phyloP scores from a whole-genome alignment of 2,888 invertebrate genomes.

The Hemistola chrysoprasaria region DNA sequence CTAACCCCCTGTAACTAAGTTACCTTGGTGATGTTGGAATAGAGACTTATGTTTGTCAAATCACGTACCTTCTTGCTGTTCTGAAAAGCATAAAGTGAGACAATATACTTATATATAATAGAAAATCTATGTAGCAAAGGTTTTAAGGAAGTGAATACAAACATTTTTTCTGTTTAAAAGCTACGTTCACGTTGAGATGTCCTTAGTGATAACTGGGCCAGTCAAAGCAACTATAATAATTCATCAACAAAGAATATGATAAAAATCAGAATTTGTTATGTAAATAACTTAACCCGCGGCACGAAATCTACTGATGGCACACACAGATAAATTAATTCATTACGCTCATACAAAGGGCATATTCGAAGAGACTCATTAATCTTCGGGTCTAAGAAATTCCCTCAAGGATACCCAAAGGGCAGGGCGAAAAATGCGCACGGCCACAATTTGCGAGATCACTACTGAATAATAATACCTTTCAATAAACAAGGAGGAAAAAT shows the following conservation, averaged over 20 bases:
- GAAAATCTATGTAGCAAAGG: too few species aligned
- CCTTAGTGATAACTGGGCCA: too few species aligned
- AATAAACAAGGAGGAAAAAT: conserved; percentile 29
- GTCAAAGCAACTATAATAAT: conserved; percentile 20
- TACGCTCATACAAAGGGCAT: conserved; percentile 40
- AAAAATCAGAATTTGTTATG: conserved; percentile 26
- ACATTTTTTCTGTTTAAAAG: too few species aligned
- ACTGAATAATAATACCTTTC: conserved; percentile 30
- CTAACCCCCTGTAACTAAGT: too few species aligned
- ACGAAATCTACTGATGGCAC: conserved; percentile 26
- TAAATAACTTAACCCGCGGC: conserved; percentile 25
- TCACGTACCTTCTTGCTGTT: too few species aligned
- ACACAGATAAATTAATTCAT: conserved; percentile 44
- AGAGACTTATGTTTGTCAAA: too few species aligned
- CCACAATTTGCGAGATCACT: conserved; percentile 37
- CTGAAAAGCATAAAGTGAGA: too few species aligned
- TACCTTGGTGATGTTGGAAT: too few species aligned
- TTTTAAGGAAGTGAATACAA: too few species aligned
- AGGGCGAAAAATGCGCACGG: conserved; percentile 37
- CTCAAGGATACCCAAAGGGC: conserved; percentile 45
- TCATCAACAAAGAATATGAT: conserved; percentile 14
- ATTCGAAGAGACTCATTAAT: conserved; percentile 46
- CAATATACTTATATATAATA: too few species aligned
- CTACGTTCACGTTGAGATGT: too few species aligned
- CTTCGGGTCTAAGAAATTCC: conserved; percentile 43